Base-by-base conservation (phyloP, 2,888 invertebrate genomes). In the Amphipoea oculea region DNA sequence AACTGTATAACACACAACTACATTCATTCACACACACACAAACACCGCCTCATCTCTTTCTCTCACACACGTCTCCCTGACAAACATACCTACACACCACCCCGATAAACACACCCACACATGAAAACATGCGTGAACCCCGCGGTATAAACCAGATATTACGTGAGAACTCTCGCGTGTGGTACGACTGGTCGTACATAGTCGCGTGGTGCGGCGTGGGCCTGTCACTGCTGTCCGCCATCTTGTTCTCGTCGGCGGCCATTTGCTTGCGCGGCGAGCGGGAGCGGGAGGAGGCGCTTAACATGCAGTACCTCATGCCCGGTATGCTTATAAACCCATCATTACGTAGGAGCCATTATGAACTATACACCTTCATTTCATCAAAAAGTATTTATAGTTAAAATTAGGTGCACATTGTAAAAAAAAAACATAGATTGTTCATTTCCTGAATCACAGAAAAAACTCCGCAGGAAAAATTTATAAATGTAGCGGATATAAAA, bases 271-370 rank as follows among this genome's bases (percentile, higher is more conserved):
- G 99, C 95, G 99, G 98, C 96, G 99, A 99, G 97, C 98, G 99
- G 94, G 99, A 99, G 97, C 98, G 98, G 96, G 99, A 99, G 96
- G 99, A 99, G 97, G 99, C 99, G 96, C 98, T 99, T 97, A 99
- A 99, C 97, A 98, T 99, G 98, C 99, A 99, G 98, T 99, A 99
- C 97, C 98, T 99, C 97, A 99, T 99, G 99, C 99, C 99, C 97
- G 99, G 99, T 99, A 98, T 90, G 94, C 93, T 93, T 77, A 86
- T 40, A 79, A 79, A 86, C 62, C 66, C 85, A 86, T 89, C 86
- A 89, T 88, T 88, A 73, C 62, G 71, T 57, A 79, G 40, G 51
- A 67, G 51, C 62, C 72, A 60, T 71, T 68, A 57, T 66, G 45
- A 57, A 68, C 57, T 48, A 23, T 62, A 60, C 29, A 14, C 12